Conservation (phyloP, 2,797 vertebrate genomes). For the Microchirus variegatus region DNA sequence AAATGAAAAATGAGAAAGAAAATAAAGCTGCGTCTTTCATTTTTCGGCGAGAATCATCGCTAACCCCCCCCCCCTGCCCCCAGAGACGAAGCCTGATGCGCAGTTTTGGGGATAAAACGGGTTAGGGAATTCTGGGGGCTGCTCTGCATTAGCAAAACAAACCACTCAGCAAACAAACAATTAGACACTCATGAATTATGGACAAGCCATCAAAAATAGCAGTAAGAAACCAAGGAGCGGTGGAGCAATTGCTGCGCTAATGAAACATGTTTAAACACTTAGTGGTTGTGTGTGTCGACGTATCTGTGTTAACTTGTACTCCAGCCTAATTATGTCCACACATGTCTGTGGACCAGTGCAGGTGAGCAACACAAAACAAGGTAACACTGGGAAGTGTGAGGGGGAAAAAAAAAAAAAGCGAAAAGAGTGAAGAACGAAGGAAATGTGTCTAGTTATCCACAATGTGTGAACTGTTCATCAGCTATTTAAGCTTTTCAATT, state of each 20-base stretch:
- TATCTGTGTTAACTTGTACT: constrained; percentile 31
- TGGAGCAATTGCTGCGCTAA: constrained; percentile 64
- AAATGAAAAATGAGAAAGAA: constrained; percentile 59
- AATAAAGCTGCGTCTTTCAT: constrained; percentile 54
- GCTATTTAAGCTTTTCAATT: constrained; percentile 56
- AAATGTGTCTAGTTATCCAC: constrained; percentile 54
- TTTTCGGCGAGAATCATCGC: constrained; percentile 68
- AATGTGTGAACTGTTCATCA: constrained; percentile 48
- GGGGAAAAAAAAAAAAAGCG: constrained; percentile 50
- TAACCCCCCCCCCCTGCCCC: constrained; percentile 64
- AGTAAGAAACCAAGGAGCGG: constrained; percentile 65
- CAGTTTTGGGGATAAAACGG: constrained; percentile 68
- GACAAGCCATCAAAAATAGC: constrained; percentile 74
- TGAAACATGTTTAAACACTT: constrained; percentile 58
- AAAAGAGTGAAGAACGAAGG: constrained; percentile 49
- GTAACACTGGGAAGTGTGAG: constrained; percentile 43
- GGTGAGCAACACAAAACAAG: constrained; percentile 49
- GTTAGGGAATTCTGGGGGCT: constrained; percentile 71
- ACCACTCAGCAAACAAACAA: constrained; percentile 84
- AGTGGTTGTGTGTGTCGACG: constrained; percentile 18
- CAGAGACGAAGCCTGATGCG: constrained; percentile 66
- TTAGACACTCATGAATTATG: constrained; percentile 84
- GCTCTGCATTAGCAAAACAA: constrained; percentile 81
- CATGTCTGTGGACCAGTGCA: constrained; percentile 40
- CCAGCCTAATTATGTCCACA: constrained; percentile 33